Conservation (phyloP, 2,888 invertebrate species). For the Tetropium fuscum region DNA sequence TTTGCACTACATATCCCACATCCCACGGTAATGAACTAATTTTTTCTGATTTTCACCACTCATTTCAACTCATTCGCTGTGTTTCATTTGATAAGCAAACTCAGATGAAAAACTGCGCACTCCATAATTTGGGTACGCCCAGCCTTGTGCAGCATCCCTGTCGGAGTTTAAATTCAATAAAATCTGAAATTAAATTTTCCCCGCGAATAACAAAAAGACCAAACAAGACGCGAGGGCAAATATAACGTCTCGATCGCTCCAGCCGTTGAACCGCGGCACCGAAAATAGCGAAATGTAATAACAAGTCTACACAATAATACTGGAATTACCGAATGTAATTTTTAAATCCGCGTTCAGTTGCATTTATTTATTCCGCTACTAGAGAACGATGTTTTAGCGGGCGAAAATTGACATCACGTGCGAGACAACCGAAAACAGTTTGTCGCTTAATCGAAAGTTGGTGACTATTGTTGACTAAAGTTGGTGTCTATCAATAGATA, state of each 20-base stretch:
- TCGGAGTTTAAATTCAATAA: constrained; percentile 38
- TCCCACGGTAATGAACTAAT: no score
- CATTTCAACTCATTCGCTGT: no score
- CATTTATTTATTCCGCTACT: constrained; percentile 17
- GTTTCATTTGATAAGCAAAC: constrained; percentile 12
- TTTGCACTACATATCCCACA: no score
- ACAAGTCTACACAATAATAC: constrained; percentile 11
- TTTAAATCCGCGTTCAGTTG: constrained; percentile 1
- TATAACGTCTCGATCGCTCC: constrained; percentile 17
- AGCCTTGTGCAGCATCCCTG: background rate
- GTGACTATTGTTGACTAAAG: no score
- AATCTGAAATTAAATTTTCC: constrained; percentile 41
- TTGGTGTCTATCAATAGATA: no score
- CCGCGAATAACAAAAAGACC: constrained; percentile 33
- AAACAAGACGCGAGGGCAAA: constrained; percentile 24
- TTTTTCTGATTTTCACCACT: no score
- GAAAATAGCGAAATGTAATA: background rate
- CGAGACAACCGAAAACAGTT: no score
- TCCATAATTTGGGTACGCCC: background rate
- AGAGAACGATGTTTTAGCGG: constrained; percentile 1
- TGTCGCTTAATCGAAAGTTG: no score
- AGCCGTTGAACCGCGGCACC: background rate
- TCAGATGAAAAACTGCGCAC: constrained; percentile 12
- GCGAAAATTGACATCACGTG: no score
- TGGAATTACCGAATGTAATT: constrained; percentile 9